A percentile compares a stretch with the other conserved stretches of the same genome.
Evolutionary conservation across 1,140 invertebrate species (phyloP).

Genomic region (silkworm (Bombyx mori)): ASM3026992v2 NC_085129.1:7931001-7931500

Average conservation of each 20-base stretch:
- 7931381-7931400: conserved; percentile 56
- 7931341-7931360: conserved; percentile 40
- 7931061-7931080: conserved; percentile 42
- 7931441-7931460: too few relatives aligned
- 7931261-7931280: conserved; percentile 34
- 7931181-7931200: conserved; percentile 62
- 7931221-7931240: conserved; percentile 40
- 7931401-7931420: conserved; percentile 47
- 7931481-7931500: too few relatives aligned
- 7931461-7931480: too few relatives aligned
- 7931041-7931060: conserved; percentile 45
- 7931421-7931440: conserved; percentile 46
- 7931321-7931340: conserved; percentile 20
- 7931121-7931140: conserved; percentile 43
- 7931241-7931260: conserved; percentile 31
- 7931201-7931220: conserved; percentile 65
- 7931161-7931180: conserved; percentile 62
- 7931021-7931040: conserved; percentile 60
- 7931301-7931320: conserved; percentile 44
- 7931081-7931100: conserved; percentile 39
- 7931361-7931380: conserved; percentile 50
- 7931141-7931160: conserved; percentile 64
- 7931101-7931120: conserved; percentile 33
- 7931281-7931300: conserved; percentile 23
- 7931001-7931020: conserved; percentile 50